Base-by-base conservation (phyloP, 2,888 invertebrate genomes). In the Drosophila anceps region DNA sequence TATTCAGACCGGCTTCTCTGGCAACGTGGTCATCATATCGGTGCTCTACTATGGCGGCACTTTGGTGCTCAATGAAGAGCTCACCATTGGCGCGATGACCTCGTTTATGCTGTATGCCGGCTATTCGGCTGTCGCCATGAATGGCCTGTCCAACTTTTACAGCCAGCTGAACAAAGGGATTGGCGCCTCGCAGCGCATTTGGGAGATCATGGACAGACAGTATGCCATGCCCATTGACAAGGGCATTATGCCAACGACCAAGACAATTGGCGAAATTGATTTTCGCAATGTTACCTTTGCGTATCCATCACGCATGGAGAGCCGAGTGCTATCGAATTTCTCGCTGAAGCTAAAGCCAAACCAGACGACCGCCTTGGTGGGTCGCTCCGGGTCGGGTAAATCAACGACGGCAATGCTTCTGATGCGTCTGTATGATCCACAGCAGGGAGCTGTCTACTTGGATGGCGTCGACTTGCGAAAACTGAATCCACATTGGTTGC, bases 21-120 rank as follows among this genome's bases (percentile, higher is more conserved):
- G 98, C 12, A 98, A 98, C 93, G 94, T 96, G 8, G 96, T 98
- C 72, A 96, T 98, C 79, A 95, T 99, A 72, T 95, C 97, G 4
- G 98, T 98, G 15, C 94, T 99, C 1, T 99, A 98, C 92, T 97
- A 97, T 87, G 98, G 98, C 0, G 98, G 98, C 0, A 95, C 96
- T 4, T 96, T 98, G 95, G 97, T 98, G 37, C 95, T 97, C 0
- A 95, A 96, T 2, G 95, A 96, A 48, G 94, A 95, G 24, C 93
- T 97, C 67, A 95, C 96, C 0, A 96, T 98, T 15, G 98, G 99
- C 7, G 96, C 96, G 75, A 94, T 99, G 20, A 98, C 98, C 0
- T 97, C 99, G 0, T 99, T 99, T 93, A 94, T 99, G 13, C 93
- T 99, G 15, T 99, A 99, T 91, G 98, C 99, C 0, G 98, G 97